These are phyloP conservation scores for Contarinia nasturtii DNA, from an alignment of 1,140 invertebrate genomes.

Conservation along the genomic window DNA sequence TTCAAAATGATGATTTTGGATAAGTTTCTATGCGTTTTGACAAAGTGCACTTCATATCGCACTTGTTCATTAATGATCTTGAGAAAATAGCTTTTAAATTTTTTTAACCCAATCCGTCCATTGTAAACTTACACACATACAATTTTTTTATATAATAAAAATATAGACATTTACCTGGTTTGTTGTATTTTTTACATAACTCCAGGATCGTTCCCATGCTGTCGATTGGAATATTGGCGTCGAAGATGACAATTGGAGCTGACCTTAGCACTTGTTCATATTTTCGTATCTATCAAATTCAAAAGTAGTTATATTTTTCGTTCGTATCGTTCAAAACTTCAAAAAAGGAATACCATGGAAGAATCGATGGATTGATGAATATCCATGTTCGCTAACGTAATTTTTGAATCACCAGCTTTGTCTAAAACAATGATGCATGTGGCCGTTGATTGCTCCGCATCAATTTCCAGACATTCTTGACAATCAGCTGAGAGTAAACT, in stretches of 20 bases:
- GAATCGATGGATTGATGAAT: constrained; percentile 51
- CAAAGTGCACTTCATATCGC: too few relatives aligned
- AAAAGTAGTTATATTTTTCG: background rate
- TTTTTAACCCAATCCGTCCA: too few relatives aligned
- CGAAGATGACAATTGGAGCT: constrained; percentile 55
- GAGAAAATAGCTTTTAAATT: too few relatives aligned
- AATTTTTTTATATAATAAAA: too few relatives aligned
- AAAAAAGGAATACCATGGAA: constrained; percentile 27
- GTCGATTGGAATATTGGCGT: constrained; percentile 53
- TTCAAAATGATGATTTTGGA: too few relatives aligned
- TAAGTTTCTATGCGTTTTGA: too few relatives aligned
- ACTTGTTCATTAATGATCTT: too few relatives aligned
- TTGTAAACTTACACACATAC: too few relatives aligned
- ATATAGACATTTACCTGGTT: constrained; percentile 61
- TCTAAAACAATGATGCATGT: constrained; percentile 58
- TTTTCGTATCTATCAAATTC: constrained; percentile 26
- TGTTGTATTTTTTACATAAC: constrained; percentile 33
- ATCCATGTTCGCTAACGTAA: constrained; percentile 72
- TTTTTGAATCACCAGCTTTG: constrained; percentile 48
- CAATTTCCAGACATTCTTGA: constrained; percentile 18
- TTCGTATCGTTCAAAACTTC: background rate
- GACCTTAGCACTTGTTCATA: constrained; percentile 30
- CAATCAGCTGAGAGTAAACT: constrained; percentile 19
- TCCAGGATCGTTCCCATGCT: constrained; percentile 43
- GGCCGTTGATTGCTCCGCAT: constrained; percentile 33